A percentile compares a stretch with the other conserved stretches of the same genome.
Conservation (phyloP, 2,888 invertebrate species). For the Tridacna crocea region DNA sequence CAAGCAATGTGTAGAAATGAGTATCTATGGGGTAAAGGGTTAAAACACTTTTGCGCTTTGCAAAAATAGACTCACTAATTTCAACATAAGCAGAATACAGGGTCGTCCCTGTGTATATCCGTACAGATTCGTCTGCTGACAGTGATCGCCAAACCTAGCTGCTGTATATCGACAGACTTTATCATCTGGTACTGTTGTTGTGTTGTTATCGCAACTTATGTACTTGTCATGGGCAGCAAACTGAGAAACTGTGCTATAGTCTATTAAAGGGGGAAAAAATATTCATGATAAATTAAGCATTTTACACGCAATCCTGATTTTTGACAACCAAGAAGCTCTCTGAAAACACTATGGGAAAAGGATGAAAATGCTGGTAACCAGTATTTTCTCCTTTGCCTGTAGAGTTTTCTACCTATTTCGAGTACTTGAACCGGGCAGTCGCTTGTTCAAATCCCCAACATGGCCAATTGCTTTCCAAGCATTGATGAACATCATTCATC, state of each 20-base stretch:
- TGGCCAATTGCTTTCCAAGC: no score
- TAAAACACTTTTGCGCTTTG: neutral
- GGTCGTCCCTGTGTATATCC: constrained; percentile 63
- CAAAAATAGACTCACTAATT: constrained; percentile 54
- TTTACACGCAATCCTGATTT: neutral
- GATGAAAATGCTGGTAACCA: no score
- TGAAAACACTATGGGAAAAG: no score
- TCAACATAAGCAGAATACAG: constrained; percentile 65
- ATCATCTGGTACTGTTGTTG: constrained; percentile 52
- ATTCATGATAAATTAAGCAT: neutral
- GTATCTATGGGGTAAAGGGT: neutral
- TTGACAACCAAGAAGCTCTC: no score
- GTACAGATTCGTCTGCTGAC: constrained; percentile 58
- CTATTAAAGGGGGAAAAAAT: constrained; percentile 26
- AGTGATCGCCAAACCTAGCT: constrained; percentile 51
- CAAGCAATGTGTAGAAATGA: neutral
- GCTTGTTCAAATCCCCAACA: no score
- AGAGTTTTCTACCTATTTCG: no score
- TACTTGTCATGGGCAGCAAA: constrained; percentile 28
- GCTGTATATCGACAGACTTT: constrained; percentile 61
- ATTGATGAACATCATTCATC: no score
- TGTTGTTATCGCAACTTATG: constrained; percentile 51
- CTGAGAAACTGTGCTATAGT: constrained; percentile 49
- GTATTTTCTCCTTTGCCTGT: no score
- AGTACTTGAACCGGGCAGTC: no score